Evolutionary conservation across 1,140 invertebrate genomes (phyloP).

Genomic region (Papilio polytes): DNA sequence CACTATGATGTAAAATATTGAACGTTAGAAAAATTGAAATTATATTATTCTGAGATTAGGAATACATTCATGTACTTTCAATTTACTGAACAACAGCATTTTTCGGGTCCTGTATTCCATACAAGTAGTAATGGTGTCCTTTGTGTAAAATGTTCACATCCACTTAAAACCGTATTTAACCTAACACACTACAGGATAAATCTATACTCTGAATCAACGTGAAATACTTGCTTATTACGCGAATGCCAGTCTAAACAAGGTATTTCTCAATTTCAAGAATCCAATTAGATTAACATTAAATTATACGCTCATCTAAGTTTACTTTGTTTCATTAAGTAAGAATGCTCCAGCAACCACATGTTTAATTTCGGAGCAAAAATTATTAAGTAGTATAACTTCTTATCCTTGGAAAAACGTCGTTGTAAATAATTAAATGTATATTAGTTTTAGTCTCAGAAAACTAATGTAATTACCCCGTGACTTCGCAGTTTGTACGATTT

Average conservation of each 20-base stretch:
- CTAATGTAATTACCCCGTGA: background rate
- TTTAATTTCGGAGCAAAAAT: background rate
- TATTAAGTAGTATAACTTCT: background rate
- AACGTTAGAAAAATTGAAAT: too few species aligned
- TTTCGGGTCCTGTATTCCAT: too few species aligned
- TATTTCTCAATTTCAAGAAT: background rate
- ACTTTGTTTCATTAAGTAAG: background rate
- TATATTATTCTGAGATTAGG: too few species aligned
- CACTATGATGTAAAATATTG: too few species aligned
- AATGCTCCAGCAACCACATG: background rate
- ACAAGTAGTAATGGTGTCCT: too few species aligned
- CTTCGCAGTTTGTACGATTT: background rate
- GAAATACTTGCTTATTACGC: background rate
- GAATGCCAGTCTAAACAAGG: background rate
- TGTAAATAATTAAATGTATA: background rate
- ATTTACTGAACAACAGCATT: too few species aligned
- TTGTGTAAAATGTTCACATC: background rate
- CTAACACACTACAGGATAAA: background rate
- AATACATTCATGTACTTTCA: background rate
- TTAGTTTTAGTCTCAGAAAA: background rate
- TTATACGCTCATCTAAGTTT: background rate
- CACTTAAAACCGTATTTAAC: background rate
- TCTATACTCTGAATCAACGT: background rate
- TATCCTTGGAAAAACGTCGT: background rate
- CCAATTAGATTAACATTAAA: background rate